A percentile compares a stretch with the other conserved stretches of the same genome.
Evolutionary conservation across 1,140 invertebrate species (phyloP).

Genomic region (Sinonovacula constricta): DNA sequence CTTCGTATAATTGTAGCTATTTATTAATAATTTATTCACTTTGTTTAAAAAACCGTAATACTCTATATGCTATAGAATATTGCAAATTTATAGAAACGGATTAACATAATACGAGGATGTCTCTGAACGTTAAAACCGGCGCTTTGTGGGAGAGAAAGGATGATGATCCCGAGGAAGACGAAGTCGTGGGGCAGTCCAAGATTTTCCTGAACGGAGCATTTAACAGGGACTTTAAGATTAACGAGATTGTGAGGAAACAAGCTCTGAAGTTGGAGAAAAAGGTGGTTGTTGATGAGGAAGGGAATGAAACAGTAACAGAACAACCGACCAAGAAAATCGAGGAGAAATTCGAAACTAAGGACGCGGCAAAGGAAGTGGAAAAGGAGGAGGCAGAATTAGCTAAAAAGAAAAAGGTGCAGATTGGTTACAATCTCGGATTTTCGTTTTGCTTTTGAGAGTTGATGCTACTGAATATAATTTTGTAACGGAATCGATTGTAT

Average conservation of each 20-base stretch:
- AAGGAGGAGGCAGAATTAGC: conserved; percentile 41
- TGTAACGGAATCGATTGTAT: too few species aligned
- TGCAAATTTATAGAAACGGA: too few species aligned
- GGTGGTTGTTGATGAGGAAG: background rate
- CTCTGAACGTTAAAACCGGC: conserved; percentile 40
- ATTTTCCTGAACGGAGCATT: conserved; percentile 33
- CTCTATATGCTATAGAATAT: too few species aligned
- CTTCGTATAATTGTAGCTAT: too few species aligned
- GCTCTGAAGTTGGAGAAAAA: conserved; percentile 28
- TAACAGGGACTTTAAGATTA: conserved; percentile 29
- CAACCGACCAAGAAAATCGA: background rate
- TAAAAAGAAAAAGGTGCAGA: conserved; percentile 39
- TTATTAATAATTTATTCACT: too few species aligned
- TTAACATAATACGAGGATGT: too few species aligned
- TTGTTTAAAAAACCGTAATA: too few species aligned
- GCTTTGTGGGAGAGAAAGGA: conserved; percentile 37
- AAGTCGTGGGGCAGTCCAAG: conserved; percentile 2
- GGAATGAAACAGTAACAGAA: background rate
- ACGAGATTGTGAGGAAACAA: conserved; percentile 33
- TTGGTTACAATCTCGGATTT: too few species aligned
- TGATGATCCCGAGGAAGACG: conserved; percentile 19
- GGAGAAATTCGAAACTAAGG: conserved; percentile 12
- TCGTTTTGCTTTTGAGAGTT: too few species aligned
- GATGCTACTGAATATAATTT: too few species aligned
- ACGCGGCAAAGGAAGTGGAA: background rate